phyloP scores from a whole-genome alignment of 2,113 vertebrate genomes.

The Nibea coibor region DNA sequence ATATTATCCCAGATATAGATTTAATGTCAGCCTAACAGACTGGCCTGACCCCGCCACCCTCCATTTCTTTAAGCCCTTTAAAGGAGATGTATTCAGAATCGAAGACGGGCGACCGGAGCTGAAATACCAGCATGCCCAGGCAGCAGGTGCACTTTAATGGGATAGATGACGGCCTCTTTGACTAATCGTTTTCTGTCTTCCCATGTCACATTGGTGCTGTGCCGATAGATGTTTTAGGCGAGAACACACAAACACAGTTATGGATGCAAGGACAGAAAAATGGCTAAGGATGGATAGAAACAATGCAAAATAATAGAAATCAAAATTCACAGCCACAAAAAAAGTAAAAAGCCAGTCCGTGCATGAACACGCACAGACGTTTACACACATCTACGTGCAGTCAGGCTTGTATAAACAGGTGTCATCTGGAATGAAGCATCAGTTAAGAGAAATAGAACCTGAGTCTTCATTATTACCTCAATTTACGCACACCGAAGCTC shows the following conservation, averaged over 20 bases:
- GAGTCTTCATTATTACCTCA: slow-evolving; percentile 18
- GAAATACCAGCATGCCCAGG: slow-evolving; percentile 75
- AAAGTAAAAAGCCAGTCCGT: not conserved
- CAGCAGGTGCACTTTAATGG: slow-evolving; percentile 85
- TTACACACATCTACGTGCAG: not conserved
- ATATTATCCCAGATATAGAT: slow-evolving; percentile 82
- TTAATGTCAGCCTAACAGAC: slow-evolving; percentile 78
- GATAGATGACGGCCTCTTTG: slow-evolving; percentile 94
- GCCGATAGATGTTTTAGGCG: slow-evolving; percentile 84
- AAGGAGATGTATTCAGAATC: slow-evolving; percentile 78
- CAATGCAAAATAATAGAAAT: not conserved
- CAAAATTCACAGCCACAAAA: not conserved
- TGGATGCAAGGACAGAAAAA: slow-evolving; percentile 5
- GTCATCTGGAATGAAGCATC: slow-evolving; percentile 5
- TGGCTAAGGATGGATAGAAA: not conserved
- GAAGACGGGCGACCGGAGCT: slow-evolving; percentile 63
- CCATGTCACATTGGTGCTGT: slow-evolving; percentile 90
- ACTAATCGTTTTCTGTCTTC: slow-evolving; percentile 92
- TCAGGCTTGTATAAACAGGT: not conserved
- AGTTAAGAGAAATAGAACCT: slow-evolving; percentile 9
- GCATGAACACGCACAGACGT: not conserved
- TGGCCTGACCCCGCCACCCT: slow-evolving; percentile 39
- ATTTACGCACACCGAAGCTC: slow-evolving; percentile 10
- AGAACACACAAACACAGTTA: slow-evolving; percentile 22
- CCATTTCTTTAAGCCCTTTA: slow-evolving; percentile 63